phyloP scores from a whole-genome alignment of 2,797 vertebrate species.

The Pseudocheirus occidentalis region DNA sequence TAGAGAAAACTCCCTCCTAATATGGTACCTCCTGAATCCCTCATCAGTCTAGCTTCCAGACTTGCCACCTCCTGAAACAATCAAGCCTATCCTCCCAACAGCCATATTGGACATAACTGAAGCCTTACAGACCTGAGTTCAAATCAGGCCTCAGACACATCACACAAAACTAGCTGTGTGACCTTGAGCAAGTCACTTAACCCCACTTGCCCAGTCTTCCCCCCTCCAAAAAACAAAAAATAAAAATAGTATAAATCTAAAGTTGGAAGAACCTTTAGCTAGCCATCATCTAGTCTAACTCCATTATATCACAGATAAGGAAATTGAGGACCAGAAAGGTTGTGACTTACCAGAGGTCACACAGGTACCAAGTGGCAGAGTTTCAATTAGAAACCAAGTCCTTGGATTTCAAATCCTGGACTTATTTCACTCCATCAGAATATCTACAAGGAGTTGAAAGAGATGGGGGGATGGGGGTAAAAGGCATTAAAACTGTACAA shows the following conservation, averaged over 20 bases:
- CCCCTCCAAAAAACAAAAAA: no score
- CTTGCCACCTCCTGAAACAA: not conserved
- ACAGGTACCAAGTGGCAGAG: not conserved
- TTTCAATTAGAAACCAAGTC: not conserved
- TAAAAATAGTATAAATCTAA: not conserved
- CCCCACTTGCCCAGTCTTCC: no score
- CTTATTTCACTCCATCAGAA: not conserved
- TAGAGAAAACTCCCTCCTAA: no score
- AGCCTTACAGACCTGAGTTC: not conserved
- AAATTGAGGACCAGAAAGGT: not conserved
- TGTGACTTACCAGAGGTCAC: not conserved
- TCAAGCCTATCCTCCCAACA: no score
- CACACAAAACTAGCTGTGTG: no score
- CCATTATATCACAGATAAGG: not conserved
- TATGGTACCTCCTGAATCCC: no score
- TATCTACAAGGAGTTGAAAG: not conserved
- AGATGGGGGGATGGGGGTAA: fast-evolving
- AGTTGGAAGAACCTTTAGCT: not conserved
- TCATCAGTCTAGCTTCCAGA: no score
- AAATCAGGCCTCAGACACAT: no score
- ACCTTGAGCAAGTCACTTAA: no score
- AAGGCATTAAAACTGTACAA: not conserved
- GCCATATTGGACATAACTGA: no score
- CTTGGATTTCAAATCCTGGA: not conserved
- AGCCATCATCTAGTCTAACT: not conserved